Conservation (phyloP, 2,797 vertebrate genomes). For the Liasis olivaceus region DNA sequence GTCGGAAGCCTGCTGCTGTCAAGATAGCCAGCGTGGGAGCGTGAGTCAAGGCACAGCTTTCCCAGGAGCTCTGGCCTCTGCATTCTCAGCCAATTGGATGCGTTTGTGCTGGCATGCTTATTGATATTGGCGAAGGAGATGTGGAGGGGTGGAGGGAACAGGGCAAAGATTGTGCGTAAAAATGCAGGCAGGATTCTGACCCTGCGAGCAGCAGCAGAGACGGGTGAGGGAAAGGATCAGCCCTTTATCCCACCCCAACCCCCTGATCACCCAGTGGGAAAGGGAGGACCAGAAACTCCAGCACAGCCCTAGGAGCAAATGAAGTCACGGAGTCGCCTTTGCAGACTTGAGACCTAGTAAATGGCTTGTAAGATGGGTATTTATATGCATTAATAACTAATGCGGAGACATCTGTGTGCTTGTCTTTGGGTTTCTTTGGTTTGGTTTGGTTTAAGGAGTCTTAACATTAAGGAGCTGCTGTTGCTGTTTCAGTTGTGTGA, state of each 20-base stretch:
- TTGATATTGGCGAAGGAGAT: conserved; percentile 25
- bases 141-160: conserved; percentile 8
- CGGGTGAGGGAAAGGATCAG: conserved; percentile 29
- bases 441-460: not conserved
- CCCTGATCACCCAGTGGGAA: not conserved
- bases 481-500: not conserved
- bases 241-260: not conserved
- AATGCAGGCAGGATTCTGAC: fast-evolving
- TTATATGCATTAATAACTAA: not conserved
- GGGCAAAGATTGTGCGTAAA: not conserved
- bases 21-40: conserved; percentile 53
- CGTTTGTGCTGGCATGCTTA: conserved; percentile 1
- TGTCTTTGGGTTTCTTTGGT: not conserved
- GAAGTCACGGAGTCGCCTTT: conserved; percentile 10
- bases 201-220: not conserved
- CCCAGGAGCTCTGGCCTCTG: conserved; percentile 39
- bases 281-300: not conserved
- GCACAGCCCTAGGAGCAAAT: conserved; percentile 11
- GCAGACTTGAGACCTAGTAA: not conserved
- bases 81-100: conserved; percentile 36
- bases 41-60: conserved; percentile 65
- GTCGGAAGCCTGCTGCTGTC: conserved; percentile 66
- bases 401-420: not conserved
- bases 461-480: not conserved
- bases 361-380: conserved; percentile 30